Percentiles rank a stretch among this genome's conserved stretches.
Evolutionary conservation across 2,113 vertebrate species (phyloP).

Genomic region (Zosterops borbonicus): DNA sequence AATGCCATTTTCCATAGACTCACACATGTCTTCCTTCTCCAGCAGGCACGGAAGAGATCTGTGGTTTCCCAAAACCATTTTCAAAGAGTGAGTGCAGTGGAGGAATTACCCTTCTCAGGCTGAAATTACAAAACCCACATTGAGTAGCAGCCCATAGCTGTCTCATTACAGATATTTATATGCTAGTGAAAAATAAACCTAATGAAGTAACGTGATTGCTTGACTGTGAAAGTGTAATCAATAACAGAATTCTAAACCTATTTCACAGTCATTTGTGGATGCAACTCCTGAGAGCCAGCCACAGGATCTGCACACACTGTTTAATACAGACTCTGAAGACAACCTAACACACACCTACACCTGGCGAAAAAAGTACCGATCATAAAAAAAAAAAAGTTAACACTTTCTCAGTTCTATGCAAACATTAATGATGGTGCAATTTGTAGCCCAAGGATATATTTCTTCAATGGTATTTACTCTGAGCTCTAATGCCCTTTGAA

Average conservation of each 20-base stretch:
- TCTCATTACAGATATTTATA: not conserved
- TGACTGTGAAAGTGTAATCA: not conserved
- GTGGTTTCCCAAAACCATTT: not conserved
- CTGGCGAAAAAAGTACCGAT: not conserved
- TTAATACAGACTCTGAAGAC: not conserved
- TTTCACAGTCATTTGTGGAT: not conserved
- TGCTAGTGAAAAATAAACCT: not conserved
- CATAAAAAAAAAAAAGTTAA: not conserved
- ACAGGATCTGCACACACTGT: not conserved
- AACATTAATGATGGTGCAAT: not conserved
- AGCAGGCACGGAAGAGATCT: not conserved
- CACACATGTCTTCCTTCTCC: not conserved
- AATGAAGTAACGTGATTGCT: not conserved
- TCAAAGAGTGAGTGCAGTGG: not conserved
- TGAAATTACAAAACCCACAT: not conserved
- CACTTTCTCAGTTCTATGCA: not conserved
- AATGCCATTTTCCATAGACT: not conserved
- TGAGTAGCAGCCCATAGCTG: not conserved
- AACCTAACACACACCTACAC: not conserved
- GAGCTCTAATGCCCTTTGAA: not conserved
- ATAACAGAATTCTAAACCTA: not conserved
- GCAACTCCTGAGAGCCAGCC: not conserved
- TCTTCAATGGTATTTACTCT: not conserved
- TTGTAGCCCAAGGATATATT: not conserved
- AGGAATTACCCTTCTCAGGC: not conserved